phyloP scores from a whole-genome alignment of 2,888 invertebrate genomes.

The Pristionchus maxplancki region DNA sequence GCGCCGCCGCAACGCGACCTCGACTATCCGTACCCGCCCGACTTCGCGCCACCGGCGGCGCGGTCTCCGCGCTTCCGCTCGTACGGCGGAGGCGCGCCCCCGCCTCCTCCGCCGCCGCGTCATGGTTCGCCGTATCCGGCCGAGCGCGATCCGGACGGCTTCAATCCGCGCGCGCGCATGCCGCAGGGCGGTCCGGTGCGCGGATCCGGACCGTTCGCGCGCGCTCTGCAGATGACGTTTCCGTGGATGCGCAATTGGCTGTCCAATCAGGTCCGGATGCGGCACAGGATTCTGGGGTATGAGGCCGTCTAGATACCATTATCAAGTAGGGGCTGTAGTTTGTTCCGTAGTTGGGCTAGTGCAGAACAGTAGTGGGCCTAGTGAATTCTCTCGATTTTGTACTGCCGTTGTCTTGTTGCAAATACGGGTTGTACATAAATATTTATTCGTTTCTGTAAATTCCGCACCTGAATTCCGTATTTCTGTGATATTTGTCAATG shows the following conservation, averaged over 20 bases:
- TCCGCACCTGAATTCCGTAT: neutral
- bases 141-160: neutral
- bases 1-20: neutral
- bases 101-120: neutral
- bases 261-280: constrained; percentile 30
- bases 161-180: constrained; percentile 35
- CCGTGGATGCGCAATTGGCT: constrained; percentile 49
- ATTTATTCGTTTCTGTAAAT: neutral
- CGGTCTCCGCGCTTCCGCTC: constrained; percentile 30
- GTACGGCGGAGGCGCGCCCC: neutral
- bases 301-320: neutral
- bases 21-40: constrained; percentile 4
- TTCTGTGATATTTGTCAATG: neutral
- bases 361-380: neutral
- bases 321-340: no score
- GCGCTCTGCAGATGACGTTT: constrained; percentile 43
- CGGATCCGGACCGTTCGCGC: constrained; percentile 42
- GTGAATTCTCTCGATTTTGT: neutral
- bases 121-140: neutral
- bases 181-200: constrained; percentile 39
- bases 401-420: neutral
- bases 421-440: neutral
- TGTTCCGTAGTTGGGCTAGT: no score
- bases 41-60: neutral
- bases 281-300: constrained; percentile 42